Conservation (phyloP, 2,113 vertebrate species). For the Burhinus bistriatus region DNA sequence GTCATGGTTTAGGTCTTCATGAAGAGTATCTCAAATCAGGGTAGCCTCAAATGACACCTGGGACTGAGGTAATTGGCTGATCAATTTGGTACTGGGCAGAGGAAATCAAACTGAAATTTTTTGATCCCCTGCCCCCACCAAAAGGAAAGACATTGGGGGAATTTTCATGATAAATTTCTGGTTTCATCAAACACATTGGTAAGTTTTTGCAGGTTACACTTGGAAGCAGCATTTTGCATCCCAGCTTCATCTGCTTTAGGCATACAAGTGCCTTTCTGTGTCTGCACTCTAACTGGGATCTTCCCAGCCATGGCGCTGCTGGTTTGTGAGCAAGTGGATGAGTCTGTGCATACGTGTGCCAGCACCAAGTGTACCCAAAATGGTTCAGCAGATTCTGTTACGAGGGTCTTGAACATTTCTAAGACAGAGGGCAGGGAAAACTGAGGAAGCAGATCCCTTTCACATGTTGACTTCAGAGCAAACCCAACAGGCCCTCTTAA, state of each 20-base stretch:
- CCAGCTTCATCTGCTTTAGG: not conserved
- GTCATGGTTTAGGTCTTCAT: not conserved
- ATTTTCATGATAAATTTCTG: not conserved
- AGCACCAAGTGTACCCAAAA: not conserved
- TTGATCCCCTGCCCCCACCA: rapidly evolving
- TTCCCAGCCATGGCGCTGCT: not conserved
- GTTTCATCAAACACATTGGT: not conserved
- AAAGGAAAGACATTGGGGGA: not conserved
- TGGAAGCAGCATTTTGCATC: not conserved
- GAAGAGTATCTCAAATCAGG: not conserved
- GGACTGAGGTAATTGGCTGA: not conserved
- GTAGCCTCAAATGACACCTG: not conserved
- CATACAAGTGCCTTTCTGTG: not conserved
- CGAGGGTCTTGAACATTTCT: not conserved
- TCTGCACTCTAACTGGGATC: not conserved
- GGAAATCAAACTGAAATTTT: not conserved
- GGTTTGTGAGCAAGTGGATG: not conserved
- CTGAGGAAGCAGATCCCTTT: not conserved
- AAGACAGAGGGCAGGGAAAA: not conserved
- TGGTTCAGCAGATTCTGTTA: not conserved
- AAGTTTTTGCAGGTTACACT: not conserved
- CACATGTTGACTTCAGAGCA: not conserved
- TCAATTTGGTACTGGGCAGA: not conserved
- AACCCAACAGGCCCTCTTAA: not conserved
- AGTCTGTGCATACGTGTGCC: not conserved